Base-by-base conservation (phyloP, 2,888 invertebrate species). In the Leptinotarsa tumamoca region DNA sequence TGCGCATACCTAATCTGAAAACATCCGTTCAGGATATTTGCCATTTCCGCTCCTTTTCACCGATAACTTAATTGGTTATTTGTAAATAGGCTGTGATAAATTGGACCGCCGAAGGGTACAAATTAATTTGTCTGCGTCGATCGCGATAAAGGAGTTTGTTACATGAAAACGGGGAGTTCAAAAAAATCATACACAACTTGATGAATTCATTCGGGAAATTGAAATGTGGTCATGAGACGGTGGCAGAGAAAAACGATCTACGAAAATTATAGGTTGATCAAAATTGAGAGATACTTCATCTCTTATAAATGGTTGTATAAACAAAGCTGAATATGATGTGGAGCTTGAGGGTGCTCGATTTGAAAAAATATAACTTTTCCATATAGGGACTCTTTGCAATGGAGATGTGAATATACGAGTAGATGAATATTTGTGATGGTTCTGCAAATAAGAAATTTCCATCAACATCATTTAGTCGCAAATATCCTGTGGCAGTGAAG, bases 1-100 rank as follows among this genome's bases (percentile, higher is more conserved):
- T 74, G 69, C 70, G 79, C 75, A 79, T 79, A 74, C 75, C 77
- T 73, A 79, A 77, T 77, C 71, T 66, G 71, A 72, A 77, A 74
- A 75, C 77, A 72, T 75, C 77, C 72, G 72, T 72, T 63, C 75
- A 70, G 74, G 74, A 74, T 78, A 76, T 78, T 79, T 78, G 66
- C 77, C 79, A 76, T 67, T 78, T 77, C 76, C 74, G 73, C 74
- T 74, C 78, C 71, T 75, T 77, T 78, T 61, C 71, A 58, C 68
- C 78, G 81, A 82, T 81, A 80, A 82, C 80, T 82, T 81, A 82
- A 82, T 81, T 82, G 83, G 79, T 78, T 77, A 80, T 81, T 79
- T 79, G 80, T 80, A 80, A 82, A 82, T 80, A 80, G 80, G 80
- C 80, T 81, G 76, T 79, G 81, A 81, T 82, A 81, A 82, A 81